Evolutionary conservation across 1,140 invertebrate genomes (phyloP), one percentile per base, ranked within the genome.

Genomic region (Protaetia brevitarsis): DNA sequence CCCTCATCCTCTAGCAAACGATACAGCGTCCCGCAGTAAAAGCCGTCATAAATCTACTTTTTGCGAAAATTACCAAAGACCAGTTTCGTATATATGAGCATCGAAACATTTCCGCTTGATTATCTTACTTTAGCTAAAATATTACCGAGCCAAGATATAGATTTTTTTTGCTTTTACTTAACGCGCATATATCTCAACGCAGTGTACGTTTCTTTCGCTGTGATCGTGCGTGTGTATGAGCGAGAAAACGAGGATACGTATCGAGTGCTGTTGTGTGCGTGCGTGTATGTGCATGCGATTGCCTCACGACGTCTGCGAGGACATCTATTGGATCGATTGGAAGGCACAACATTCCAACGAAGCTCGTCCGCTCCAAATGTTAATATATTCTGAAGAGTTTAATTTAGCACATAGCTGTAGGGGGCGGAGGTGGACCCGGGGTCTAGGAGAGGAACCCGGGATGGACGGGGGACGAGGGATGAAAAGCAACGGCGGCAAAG

Each of bases 351-450:
- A 66, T 66, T 66, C 65, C 65, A 60, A 56, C 68, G 60, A 23
- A 66, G 45, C 68, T 65, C 65, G 67, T 64, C 66, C 69, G 68
- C 70, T 76, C 70, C 68, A 71, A 75, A 76, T 76, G 75, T 76
- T 76, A 76, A 76, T 76, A 76, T 76, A 76, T 76, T 76, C 75
- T 72, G 72, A 75, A 74, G 75, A 76, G 75, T 76, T 76, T 76
- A 76, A 76, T 76, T 76, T 76, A 76, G 75, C 75, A 76, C 75
- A 76, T 76, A 76, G 73, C 75, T 72, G 45, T 65, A 67, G 68
- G 72, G 71, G 71, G 71, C 69, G 71, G 65, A 56, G 63, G 34
- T 57, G 26, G 60, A 36, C 26, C 57, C 60, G 60, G 60, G 58
- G 60, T 11, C 29, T n/a, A 21, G 56, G 37, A 36, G 45, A 51